phyloP scores from a whole-genome alignment of 35 echinoderm and acorn worm species.

The Stichopus chloronotus region DNA sequence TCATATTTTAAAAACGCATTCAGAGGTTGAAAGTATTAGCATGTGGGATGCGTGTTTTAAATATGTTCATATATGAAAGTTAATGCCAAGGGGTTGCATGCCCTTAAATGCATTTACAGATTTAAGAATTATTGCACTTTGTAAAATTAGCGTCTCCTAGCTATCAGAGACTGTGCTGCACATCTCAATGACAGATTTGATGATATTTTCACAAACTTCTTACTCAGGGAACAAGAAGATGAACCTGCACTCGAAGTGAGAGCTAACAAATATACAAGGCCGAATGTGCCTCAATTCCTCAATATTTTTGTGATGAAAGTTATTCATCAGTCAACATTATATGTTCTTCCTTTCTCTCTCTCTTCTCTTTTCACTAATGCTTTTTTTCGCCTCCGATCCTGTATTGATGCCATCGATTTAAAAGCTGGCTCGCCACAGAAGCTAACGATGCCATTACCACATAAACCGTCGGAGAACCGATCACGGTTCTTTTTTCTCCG shows the following conservation, averaged over 20 bases:
- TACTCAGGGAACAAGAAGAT: background rate
- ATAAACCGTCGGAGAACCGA: constrained; percentile 28
- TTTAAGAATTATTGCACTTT: too few species aligned
- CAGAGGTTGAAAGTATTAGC: too few species aligned
- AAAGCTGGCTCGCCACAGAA: background rate
- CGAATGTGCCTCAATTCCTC: background rate
- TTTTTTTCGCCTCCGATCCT: background rate
- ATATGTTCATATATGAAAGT: too few species aligned
- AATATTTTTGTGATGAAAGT: background rate
- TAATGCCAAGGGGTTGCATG: too few species aligned
- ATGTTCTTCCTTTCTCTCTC: background rate
- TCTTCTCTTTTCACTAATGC: background rate
- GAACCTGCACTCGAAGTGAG: background rate
- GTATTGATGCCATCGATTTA: background rate
- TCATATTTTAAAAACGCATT: too few species aligned
- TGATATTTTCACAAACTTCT: background rate
- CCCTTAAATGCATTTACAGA: too few species aligned
- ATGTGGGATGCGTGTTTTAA: too few species aligned
- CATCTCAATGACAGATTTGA: background rate
- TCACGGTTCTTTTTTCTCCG: background rate
- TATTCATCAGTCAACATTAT: background rate
- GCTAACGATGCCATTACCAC: constrained; percentile 24
- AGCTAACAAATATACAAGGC: background rate
- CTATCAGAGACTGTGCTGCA: background rate
- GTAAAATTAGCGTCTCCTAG: background rate